Conservation (phyloP, 2,797 vertebrate species). For the Pachyuromys duprasi region DNA sequence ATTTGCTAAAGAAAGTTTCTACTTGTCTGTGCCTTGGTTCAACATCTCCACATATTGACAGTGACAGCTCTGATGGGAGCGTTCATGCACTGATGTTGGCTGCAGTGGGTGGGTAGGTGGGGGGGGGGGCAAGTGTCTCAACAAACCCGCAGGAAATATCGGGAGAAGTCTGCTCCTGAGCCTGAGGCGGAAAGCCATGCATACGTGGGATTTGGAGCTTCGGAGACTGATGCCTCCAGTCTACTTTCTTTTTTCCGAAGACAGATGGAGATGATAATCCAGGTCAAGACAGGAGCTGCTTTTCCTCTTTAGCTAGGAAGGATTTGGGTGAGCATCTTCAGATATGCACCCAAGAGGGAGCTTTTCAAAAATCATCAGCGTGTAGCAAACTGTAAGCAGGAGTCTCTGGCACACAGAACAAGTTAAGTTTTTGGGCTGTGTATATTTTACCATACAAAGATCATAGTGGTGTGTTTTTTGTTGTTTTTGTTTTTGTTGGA, state of each 20-base stretch:
- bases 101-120: too few species aligned
- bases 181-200: neutral
- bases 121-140: too few species aligned
- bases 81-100: neutral
- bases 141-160: neutral
- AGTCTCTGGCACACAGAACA: neutral
- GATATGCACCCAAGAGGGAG: neutral
- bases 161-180: neutral
- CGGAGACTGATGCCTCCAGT: neutral
- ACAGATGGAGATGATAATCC: neutral
- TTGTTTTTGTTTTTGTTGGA: neutral
- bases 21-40: neutral
- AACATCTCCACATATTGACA: neutral
- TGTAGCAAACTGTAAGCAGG: neutral
- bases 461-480: neutral
- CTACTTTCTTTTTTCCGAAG: neutral
- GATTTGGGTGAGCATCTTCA: neutral
- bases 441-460: neutral
- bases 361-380: neutral
- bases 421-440: neutral
- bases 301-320: conserved; percentile 21
- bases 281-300: neutral
- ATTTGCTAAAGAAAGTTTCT: neutral
- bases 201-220: neutral
- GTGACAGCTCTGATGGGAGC: neutral